Conservation (phyloP, 1,140 invertebrate genomes). For the Lamellibrachia luymesi region DNA sequence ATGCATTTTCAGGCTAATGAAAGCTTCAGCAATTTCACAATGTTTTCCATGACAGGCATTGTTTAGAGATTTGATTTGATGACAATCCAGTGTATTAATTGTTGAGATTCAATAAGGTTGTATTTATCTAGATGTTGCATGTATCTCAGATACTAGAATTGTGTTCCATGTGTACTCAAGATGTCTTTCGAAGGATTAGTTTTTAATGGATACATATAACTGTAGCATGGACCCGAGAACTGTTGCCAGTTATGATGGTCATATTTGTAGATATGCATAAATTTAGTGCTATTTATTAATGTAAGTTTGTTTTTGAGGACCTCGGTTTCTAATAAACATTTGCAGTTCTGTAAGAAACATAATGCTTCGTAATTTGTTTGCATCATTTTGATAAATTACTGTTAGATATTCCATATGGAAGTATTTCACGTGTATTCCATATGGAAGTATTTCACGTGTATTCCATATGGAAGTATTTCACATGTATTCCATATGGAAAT, state of each 20-base stretch:
- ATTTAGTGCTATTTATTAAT: neutral
- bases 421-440: too few species aligned
- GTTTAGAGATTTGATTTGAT: neutral
- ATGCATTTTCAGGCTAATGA: neutral
- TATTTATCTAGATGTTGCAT: neutral
- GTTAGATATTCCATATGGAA: neutral
- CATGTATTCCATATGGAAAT: too few species aligned
- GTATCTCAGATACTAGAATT: neutral
- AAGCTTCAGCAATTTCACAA: neutral
- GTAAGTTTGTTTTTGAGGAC: neutral
- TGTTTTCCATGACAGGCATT: too few species aligned
- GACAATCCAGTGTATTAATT: neutral
- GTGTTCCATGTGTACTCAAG: neutral
- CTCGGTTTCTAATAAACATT: neutral
- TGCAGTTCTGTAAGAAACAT: neutral
- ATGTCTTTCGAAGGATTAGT: neutral
- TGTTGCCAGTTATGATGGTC: neutral
- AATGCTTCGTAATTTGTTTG: neutral
- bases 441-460: too few species aligned
- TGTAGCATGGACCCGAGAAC: neutral
- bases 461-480: too few species aligned
- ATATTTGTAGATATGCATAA: neutral
- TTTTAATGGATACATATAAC: neutral
- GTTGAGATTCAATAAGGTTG: neutral
- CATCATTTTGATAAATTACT: neutral